Evolutionary conservation across 2,113 vertebrate species (phyloP).

Genomic region (Vireo altiloquus): DNA sequence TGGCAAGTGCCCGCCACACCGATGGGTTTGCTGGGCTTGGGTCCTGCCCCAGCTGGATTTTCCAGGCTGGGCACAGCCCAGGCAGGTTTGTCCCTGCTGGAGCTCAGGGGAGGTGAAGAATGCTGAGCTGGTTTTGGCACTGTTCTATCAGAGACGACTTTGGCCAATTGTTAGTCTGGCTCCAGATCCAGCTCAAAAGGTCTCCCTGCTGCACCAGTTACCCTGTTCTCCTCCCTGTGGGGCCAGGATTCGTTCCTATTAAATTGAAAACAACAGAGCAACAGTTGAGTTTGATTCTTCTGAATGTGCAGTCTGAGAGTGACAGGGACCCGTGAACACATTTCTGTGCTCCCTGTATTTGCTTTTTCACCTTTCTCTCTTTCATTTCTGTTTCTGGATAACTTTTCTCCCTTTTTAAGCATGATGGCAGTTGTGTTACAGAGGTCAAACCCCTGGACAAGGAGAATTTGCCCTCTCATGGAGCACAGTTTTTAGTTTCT

Average conservation of each 20-base stretch:
- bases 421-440: neutral
- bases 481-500: neutral
- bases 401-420: neutral
- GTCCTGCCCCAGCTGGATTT: neutral
- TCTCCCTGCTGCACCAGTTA: neutral
- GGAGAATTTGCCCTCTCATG: neutral
- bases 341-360: neutral
- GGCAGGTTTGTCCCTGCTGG: neutral
- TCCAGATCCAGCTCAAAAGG: neutral
- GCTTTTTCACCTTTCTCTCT: neutral
- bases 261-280: neutral
- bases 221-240: neutral
- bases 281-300: neutral
- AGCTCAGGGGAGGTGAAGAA: slow-evolving; percentile 1
- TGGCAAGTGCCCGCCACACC: neutral
- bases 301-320: rapidly evolving
- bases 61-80: neutral
- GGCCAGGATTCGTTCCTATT: neutral
- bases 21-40: neutral
- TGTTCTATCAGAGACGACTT: neutral
- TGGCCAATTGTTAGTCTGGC: neutral
- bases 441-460: neutral
- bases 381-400: neutral
- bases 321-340: neutral
- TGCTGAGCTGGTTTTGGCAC: slow-evolving; percentile 39